A percentile compares a stretch with the other conserved stretches of the same genome.
Conservation (phyloP, 30 jellyfish, hydroid and myxozoan genomes). For the Hydractinia echinata region DNA sequence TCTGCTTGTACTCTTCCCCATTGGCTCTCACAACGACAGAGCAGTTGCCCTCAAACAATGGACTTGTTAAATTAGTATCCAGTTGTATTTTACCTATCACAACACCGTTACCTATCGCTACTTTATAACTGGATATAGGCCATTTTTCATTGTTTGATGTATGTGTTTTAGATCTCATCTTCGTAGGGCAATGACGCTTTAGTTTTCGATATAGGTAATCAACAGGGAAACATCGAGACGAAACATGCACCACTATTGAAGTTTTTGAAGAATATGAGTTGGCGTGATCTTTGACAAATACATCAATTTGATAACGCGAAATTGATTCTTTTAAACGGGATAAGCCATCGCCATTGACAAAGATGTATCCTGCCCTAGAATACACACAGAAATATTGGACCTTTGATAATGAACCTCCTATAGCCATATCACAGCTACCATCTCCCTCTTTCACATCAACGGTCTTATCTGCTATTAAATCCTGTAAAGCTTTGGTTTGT, state of each 20-base stretch:
- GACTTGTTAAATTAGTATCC: neutral
- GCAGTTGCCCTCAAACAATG: neutral
- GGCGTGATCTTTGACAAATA: neutral
- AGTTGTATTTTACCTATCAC: neutral
- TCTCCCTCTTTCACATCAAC: neutral
- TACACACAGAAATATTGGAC: neutral
- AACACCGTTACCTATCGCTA: neutral
- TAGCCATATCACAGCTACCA: neutral
- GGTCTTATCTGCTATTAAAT: neutral
- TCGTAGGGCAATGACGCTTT: neutral
- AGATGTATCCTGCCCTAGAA: neutral
- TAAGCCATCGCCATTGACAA: neutral
- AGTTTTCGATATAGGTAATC: neutral
- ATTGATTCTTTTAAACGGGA: neutral
- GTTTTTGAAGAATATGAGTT: neutral
- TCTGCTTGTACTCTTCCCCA: neutral
- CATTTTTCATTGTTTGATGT: neutral
- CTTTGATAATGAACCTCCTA: neutral
- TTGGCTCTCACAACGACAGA: neutral
- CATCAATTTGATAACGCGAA: neutral
- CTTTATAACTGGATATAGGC: neutral
- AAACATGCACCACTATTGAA: constrained; percentile 6
- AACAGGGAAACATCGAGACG: neutral
- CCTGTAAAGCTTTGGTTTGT: neutral
- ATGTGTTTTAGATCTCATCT: neutral